Conservation (phyloP, 2,888 invertebrate genomes). For the Cheilosia scutellata region DNA sequence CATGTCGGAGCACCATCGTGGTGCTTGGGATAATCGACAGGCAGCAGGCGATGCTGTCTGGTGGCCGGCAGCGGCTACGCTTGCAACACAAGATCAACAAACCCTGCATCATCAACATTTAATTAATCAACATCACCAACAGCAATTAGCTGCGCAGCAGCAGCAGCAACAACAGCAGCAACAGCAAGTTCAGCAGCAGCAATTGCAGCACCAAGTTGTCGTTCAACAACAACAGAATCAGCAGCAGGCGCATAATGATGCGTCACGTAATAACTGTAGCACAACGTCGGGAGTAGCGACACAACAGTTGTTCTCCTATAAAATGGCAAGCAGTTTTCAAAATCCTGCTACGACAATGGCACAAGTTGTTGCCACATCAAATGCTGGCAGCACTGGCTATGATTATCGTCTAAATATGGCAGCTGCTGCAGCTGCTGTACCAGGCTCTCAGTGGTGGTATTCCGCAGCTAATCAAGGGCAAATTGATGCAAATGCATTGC, state of each 20-base stretch:
- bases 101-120: constrained; percentile 85
- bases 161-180: constrained; percentile 84
- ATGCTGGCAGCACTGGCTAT: constrained; percentile 87
- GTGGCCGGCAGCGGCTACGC: constrained; percentile 85
- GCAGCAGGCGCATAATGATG: constrained; percentile 85
- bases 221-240: constrained; percentile 85
- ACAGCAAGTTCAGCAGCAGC: constrained; percentile 82
- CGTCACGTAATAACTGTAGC: constrained; percentile 85
- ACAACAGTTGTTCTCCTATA: constrained; percentile 93
- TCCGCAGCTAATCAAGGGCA: constrained; percentile 86
- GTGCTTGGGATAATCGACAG: constrained; percentile 87
- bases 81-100: constrained; percentile 85
- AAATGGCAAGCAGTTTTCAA: constrained; percentile 94
- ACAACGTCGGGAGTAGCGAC: constrained; percentile 86
- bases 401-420: constrained; percentile 90
- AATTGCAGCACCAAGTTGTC: constrained; percentile 84
- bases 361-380: constrained; percentile 87
- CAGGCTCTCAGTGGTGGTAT: constrained; percentile 91
- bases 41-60: constrained; percentile 85
- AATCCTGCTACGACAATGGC: constrained; percentile 88
- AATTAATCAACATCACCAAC: constrained; percentile 85
- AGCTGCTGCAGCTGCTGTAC: constrained; percentile 85
- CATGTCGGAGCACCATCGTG: constrained; percentile 88
- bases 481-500: constrained; percentile 87
- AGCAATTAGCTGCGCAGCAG: constrained; percentile 85